Conservation (phyloP, 2,888 invertebrate genomes). For the Aspidiotus destructor region DNA sequence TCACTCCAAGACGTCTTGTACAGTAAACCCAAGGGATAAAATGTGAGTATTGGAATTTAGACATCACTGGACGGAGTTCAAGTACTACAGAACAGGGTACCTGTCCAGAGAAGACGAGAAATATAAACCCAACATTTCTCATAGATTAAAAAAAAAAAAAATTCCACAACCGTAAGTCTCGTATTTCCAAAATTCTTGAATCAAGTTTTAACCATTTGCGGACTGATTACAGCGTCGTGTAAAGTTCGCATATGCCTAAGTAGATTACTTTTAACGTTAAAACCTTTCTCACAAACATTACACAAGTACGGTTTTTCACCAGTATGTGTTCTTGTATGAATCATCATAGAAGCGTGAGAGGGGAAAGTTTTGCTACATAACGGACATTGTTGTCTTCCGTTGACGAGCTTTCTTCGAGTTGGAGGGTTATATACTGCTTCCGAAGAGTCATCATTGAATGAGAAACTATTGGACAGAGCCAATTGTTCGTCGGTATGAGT, state of each 20-base stretch:
- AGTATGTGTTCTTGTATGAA: slow-evolving; percentile 65
- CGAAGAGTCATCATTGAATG: slow-evolving; percentile 23
- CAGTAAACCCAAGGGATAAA: too few relatives aligned
- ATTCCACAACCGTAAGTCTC: background rate
- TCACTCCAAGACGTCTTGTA: too few relatives aligned
- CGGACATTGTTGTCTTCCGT: slow-evolving; percentile 49
- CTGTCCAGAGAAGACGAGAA: too few relatives aligned
- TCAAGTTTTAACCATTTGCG: slow-evolving; percentile 36
- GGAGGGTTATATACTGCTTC: slow-evolving; percentile 30
- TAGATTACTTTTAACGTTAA: slow-evolving; percentile 68
- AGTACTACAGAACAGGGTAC: too few relatives aligned
- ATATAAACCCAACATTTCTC: too few relatives aligned
- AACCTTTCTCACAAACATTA: slow-evolving; percentile 64
- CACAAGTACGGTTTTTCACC: slow-evolving; percentile 65
- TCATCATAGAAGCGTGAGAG: slow-evolving; percentile 68
- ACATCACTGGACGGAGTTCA: too few relatives aligned
- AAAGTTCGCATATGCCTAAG: slow-evolving; percentile 62
- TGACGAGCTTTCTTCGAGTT: slow-evolving; percentile 34
- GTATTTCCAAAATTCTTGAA: background rate
- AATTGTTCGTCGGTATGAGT: slow-evolving; percentile 56
- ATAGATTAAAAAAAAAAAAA: background rate
- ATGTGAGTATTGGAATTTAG: too few relatives aligned
- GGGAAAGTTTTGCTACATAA: slow-evolving; percentile 65
- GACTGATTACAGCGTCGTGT: slow-evolving; percentile 57
- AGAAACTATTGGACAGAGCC: slow-evolving; percentile 41